Base-by-base conservation (phyloP, 1,140 invertebrate genomes). In the Brachionus sp. region DNA sequence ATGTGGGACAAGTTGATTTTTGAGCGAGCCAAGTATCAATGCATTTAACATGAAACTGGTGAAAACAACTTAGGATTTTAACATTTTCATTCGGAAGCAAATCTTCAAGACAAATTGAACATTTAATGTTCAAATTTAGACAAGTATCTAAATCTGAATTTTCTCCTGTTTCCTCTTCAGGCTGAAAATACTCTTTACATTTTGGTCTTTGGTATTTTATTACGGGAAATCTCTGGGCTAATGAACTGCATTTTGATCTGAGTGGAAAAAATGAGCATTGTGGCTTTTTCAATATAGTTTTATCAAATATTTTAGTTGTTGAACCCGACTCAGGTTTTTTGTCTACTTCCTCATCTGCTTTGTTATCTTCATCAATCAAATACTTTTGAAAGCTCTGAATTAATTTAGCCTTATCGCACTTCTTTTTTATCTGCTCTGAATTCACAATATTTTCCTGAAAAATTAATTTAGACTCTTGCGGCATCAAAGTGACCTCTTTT, bases 1-100 rank as follows among this genome's bases (percentile, higher is more conserved):
- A 97, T 82, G 97, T 95, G 5, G 95, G 95, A 90, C 95, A 97
- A 85, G 94, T 93, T 87, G 96, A 96, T 88, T 96, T 97, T 77
- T 94, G 94, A 83, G 92, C 92, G 39, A 97, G 91, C 95, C 95
- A 97, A 88, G 95, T 94, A 88, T 97, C 95, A 46, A 97, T 95
- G 87, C 95, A 97, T 86, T 95, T 94, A 86, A 94, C 94, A 88
- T 97, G 95, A 89, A 96, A 97, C 84, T 96, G 91, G 90, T 97
- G 95, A 93, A 95, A 95, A 88, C 95, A 97, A 0, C 94, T 94
- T 84, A 97, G 91, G 75, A 94, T 92, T 86, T 94, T 37, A 10
- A 78, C 77, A 35, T 78, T 33, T 46, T 75, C 70, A 75, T 75
- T 46, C 23, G 39, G 39, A 46, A 75, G 19, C 23, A 75, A 75